A percentile compares a stretch with the other conserved stretches of the same genome.
These are phyloP conservation scores for Terebella lapidaria DNA, from an alignment of 2,888 invertebrate genomes.

Conservation along the genomic window DNA sequence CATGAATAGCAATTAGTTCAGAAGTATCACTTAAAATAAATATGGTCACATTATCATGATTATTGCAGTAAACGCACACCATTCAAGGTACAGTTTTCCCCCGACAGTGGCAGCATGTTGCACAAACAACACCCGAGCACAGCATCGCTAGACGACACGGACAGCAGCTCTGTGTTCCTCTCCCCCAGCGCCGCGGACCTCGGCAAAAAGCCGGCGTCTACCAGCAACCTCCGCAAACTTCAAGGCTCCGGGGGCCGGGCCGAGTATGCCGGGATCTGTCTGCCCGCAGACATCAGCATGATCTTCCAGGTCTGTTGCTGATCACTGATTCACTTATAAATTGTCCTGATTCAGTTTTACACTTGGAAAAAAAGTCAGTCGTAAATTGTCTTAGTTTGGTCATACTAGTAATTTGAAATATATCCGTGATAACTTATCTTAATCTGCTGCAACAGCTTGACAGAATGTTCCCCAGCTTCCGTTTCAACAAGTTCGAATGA, in stretches of 20 bases:
- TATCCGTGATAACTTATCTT: too few species aligned
- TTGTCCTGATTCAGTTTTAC: too few species aligned
- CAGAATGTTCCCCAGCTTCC: too few species aligned
- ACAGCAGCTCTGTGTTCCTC: neutral
- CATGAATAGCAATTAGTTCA: too few species aligned
- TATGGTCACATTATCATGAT: too few species aligned
- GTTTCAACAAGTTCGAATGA: too few species aligned
- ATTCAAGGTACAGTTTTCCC: too few species aligned
- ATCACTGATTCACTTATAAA: too few species aligned
- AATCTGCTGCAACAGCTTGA: too few species aligned
- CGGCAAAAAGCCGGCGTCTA: neutral
- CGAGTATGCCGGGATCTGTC: conserved; percentile 64
- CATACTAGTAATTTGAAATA: neutral
- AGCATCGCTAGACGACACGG: neutral
- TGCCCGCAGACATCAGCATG: conserved; percentile 66
- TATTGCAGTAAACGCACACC: too few species aligned
- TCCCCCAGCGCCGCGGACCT: neutral
- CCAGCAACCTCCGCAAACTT: neutral
- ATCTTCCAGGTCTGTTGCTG: conserved; percentile 54
- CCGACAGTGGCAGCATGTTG: neutral
- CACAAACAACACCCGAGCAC: neutral
- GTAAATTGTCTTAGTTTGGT: neutral
- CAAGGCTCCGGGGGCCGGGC: neutral
- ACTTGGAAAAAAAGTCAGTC: neutral
- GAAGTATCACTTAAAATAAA: too few species aligned